phyloP scores from a whole-genome alignment of 2,113 vertebrate species.

The Edolisoma coerulescens region DNA sequence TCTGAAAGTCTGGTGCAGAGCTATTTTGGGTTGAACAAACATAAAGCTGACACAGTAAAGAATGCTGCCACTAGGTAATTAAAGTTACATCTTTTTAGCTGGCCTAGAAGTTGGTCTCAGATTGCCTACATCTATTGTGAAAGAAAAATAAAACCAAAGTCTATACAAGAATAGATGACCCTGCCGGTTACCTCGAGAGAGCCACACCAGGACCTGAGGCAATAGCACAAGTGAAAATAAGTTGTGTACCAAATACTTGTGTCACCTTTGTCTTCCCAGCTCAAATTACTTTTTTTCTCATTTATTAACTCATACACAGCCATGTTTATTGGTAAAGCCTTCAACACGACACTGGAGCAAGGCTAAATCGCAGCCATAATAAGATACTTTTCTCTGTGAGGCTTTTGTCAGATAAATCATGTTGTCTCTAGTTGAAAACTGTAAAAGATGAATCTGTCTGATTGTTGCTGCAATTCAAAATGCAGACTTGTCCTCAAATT shows the following conservation, averaged over 20 bases:
- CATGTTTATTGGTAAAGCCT: not conserved
- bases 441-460: not conserved
- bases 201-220: not conserved
- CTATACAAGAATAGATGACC: not conserved
- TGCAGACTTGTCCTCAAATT: not conserved
- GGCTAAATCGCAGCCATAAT: not conserved
- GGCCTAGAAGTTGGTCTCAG: not conserved
- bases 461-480: not conserved
- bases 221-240: not conserved
- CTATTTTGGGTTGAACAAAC: not conserved
- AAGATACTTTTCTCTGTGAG: not conserved
- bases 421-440: not conserved
- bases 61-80: not conserved
- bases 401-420: conserved; percentile 4
- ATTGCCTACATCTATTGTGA: not conserved
- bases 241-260: not conserved
- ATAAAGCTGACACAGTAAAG: not conserved
- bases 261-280: not conserved
- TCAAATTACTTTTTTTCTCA: not conserved
- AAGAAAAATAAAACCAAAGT: not conserved
- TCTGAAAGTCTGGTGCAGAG: not conserved
- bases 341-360: not conserved
- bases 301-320: not conserved
- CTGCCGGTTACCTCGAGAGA: not conserved
- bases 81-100: not conserved